These are phyloP conservation scores for Agrochola lychnidis DNA, from an alignment of 2,888 invertebrate genomes.

Conservation along the genomic window DNA sequence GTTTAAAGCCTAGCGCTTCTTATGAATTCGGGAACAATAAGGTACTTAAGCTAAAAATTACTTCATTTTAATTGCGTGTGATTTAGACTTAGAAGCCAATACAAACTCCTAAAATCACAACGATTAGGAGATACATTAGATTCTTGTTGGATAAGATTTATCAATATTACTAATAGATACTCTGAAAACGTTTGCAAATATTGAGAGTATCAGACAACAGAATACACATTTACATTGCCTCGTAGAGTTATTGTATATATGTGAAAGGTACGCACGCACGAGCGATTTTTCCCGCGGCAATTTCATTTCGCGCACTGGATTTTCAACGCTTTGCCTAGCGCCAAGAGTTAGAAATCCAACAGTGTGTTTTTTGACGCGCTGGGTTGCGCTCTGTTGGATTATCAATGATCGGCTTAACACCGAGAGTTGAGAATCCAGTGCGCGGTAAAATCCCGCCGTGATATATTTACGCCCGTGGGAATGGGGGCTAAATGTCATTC, in stretches of 20 bases:
- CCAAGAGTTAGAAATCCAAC: not conserved
- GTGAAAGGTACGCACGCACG: no score
- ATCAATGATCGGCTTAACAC: no score
- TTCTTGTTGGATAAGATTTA: not conserved
- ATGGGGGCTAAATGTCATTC: conserved; percentile 2
- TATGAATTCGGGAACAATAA: not conserved
- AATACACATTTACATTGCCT: conserved; percentile 8
- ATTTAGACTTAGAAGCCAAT: not conserved
- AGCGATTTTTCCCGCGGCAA: not conserved
- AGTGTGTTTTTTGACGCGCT: not conserved
- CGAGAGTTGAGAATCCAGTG: not conserved
- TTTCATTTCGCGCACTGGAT: not conserved
- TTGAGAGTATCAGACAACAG: conserved; percentile 5
- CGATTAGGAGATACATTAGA: not conserved
- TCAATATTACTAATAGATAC: not conserved
- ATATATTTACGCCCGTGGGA: not conserved
- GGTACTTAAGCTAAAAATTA: not conserved
- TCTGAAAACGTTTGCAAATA: conserved; percentile 10
- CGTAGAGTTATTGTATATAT: not conserved
- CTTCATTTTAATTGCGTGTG: not conserved
- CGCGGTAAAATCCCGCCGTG: not conserved
- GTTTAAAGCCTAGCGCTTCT: not conserved
- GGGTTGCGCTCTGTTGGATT: not conserved
- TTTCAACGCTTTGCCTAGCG: not conserved
- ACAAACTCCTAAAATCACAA: not conserved